Base-by-base conservation (phyloP, 2,797 vertebrate genomes). In the Triplophysa yarkandensis region DNA sequence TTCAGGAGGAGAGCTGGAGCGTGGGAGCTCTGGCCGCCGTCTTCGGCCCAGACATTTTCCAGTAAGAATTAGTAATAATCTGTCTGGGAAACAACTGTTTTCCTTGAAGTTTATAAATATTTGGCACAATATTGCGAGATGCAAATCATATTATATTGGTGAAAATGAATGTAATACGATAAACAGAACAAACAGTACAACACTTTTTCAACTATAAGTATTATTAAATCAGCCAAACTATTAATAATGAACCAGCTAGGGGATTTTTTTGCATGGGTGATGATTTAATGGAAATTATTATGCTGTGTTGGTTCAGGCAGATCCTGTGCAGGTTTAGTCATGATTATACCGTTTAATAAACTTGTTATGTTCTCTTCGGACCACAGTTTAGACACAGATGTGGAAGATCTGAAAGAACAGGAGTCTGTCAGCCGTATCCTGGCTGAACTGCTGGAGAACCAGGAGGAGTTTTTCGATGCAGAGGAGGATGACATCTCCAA, bases 1-100 rank as follows among this genome's bases (percentile, higher is more conserved):
- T 98, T 88, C 96, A 98, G 91, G 94, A 94, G 87, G 93, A 97
- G 85, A 94, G 92, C 88, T 98, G 96, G 97, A 94, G 93, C 81
- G 86, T 94, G 8, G 94, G 93, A 81, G 90, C 94, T 75, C 93
- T 98, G 86, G 95, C 95, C 77, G 96, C 96, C 25, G 96, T 99
- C 87, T 98, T 99, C 71, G 97, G 96, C 79, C 96, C 96, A 1
- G 96, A 98, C 91, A 93, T 98, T 88, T 99, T 99, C 86, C 96
- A 98, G 96, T 99, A 93, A 95, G 96, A 58, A 54, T 16, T 4
- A 25, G 10, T 52, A 52, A 50, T 10, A 52, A 54, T 13, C 13
- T 54, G 13, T 27, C 16, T 54, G 4, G 14, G 25, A 14, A 54
- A 27, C 23, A 25, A 7, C 4, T 23, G 8, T 28, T 17, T 57